Percentiles rank a stretch among this genome's conserved stretches.
Evolutionary conservation across 2,797 vertebrate genomes (phyloP).

Genomic region (Brachyrhaphis roseni): DNA sequence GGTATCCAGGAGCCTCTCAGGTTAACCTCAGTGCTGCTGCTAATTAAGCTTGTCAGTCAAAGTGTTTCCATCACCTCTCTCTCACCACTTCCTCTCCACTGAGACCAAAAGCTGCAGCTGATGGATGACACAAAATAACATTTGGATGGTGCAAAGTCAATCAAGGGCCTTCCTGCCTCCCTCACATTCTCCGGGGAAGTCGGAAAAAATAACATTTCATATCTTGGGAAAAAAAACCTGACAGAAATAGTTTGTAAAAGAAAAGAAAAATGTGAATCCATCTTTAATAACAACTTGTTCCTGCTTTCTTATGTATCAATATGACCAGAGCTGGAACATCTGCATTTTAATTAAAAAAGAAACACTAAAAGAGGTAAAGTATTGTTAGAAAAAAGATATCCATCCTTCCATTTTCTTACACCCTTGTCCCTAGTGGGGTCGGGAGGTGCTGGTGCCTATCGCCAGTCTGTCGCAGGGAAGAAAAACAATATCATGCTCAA

Average conservation of each 20-base stretch:
- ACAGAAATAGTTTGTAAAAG: not conserved
- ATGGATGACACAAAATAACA: conserved; percentile 72
- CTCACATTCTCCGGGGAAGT: conserved; percentile 21
- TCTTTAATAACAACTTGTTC: not conserved
- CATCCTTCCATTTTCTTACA: no score
- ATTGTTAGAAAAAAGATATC: no score
- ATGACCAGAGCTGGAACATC: not conserved
- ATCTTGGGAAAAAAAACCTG: not conserved
- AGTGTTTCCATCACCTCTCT: conserved; percentile 41
- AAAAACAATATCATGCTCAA: no score
- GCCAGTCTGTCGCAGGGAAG: no score
- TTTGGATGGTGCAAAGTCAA: conserved; percentile 61
- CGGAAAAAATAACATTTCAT: not conserved
- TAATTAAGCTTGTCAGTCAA: conserved; percentile 61
- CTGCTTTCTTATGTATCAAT: not conserved
- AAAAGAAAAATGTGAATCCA: not conserved
- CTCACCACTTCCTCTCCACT: conserved; percentile 31
- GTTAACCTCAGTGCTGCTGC: conserved; percentile 10
- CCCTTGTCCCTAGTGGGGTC: no score
- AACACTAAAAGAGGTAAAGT: no score
- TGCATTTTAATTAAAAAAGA: not conserved
- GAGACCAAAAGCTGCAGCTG: conserved; percentile 45
- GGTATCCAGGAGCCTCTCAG: conserved; percentile 4
- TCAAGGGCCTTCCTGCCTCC: conserved; percentile 15
- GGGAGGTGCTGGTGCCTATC: no score